phyloP scores from a whole-genome alignment of 53 echinoderm and acorn worm species.

The Hippasteria phrygiana region DNA sequence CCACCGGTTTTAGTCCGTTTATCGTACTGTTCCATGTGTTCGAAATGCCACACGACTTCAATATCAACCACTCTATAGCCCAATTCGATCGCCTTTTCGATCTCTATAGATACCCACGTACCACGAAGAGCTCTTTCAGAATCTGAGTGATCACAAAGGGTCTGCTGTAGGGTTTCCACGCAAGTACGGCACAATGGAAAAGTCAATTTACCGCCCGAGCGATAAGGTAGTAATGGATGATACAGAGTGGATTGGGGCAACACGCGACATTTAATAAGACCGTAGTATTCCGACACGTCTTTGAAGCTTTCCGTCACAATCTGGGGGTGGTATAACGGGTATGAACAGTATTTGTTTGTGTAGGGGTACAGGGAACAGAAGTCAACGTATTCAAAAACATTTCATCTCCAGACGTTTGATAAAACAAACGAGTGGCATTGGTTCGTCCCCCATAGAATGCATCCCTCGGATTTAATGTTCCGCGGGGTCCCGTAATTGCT shows the following conservation, averaged over 20 bases:
- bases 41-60: conserved; percentile 82
- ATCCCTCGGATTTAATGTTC: conserved; percentile 4
- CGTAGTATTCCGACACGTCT: conserved; percentile 21
- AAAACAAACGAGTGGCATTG: too few species aligned
- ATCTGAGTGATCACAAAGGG: conserved; percentile 15
- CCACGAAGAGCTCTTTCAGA: conserved; percentile 46
- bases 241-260: not conserved
- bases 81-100: conserved; percentile 65
- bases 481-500: conserved; percentile 14
- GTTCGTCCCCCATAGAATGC: too few species aligned
- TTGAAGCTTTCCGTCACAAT: conserved; percentile 48
- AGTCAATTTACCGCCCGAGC: conserved; percentile 23
- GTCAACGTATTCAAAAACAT: not conserved
- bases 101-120: conserved; percentile 76
- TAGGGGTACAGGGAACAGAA: too few species aligned
- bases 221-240: conserved; percentile 34
- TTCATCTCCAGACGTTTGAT: conserved; percentile 3
- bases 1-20: conserved; percentile 33
- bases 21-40: conserved; percentile 49
- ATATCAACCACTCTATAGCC: conserved; percentile 64
- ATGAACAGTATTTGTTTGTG: too few species aligned
- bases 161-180: conserved; percentile 19
- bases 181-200: conserved; percentile 43
- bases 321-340: conserved; percentile 15
- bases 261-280: conserved; percentile 40